Base-by-base conservation (phyloP, 1,140 invertebrate species). In the Scaptomyza montana region DNA sequence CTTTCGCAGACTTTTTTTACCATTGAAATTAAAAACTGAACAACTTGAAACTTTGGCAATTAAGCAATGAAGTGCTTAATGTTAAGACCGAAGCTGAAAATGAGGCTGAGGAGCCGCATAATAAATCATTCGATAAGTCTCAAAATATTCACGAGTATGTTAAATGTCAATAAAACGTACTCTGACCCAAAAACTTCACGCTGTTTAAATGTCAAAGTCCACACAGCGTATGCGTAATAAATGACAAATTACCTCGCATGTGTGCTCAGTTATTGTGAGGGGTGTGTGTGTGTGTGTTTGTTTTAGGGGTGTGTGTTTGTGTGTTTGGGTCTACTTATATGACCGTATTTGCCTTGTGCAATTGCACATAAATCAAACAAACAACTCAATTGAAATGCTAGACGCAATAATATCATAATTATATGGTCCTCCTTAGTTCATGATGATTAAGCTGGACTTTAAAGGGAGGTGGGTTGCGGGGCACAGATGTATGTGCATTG, bases 311-410 rank as follows among this genome's bases (percentile, higher is more conserved):
- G 21, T 2, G 21, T 25, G 21, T 25, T 2, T 25, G 13, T 61
- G 33, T 64, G 74, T 64, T 45, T 53, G 62, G 36, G 46, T 55
- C 61, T 45, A n/a, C n/a, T n/a, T n/a, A 21, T 74, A 50, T 39
- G 78, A 21, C 50, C 19, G 61, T 66, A 66, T 78, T 76, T 78
- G 74, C 78, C 75, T 73, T 89, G 68, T 87, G 75, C 75, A 85
- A 84, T 87, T 87, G 78, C 84, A 82, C 84, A 87, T 87, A 87
- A 87, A 87, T 87, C 82, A 87, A 87, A 78, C 71, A 87, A 85
- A 72, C 79, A 86, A 89, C 75, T 89, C 82, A 89, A 86, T 86
- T 86, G 82, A 86, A 86, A 86, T 89, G 67, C 65, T 86, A 87
- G 82, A 78, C 65, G 62, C 81, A 71, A 69, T 85, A 71, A 85